Evolutionary conservation across 2,797 vertebrate species (phyloP), one percentile per base, ranked within the genome.

Genomic region (Hypotaenidia okinawae): DNA sequence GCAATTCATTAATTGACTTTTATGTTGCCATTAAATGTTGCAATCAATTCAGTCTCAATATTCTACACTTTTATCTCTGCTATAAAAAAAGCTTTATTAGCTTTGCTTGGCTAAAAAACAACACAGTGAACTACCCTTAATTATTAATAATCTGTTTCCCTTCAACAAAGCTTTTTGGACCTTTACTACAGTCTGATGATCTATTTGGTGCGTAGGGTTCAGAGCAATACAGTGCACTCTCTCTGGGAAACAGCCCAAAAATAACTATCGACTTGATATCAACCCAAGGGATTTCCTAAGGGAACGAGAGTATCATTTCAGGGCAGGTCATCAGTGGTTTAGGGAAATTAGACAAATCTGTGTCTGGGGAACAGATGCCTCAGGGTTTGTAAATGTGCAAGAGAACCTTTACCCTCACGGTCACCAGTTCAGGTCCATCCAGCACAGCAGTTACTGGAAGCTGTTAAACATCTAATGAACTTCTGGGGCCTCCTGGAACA

Each of bases 211-310:
- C 33, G 86, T 41, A 92, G 51, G 75, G 93, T 93, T 96, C 74
- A 78, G 67, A 96, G 90, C 89, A 96, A 93, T 90, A 82, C 78
- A 85, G 66, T 75, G 84, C 75, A 80, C 92, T 93, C 37, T 94
- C 85, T 80, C 92, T 95, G 91, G 96, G 93, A 95, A 96, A 86
- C 91, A 80, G 41, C 93, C 97, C 95, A 93, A 95, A 95, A 97
- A 97, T 87, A 96, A 95, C 91, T 92, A 87, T 95, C 90, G 89
- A 66, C 84, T 96, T 95, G 91, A 89, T 96, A 93, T 63, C 90
- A 85, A 69, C 94, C 90, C 94, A 95, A 94, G 68, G 76, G 95
- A 93, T 80, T 94, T 96, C 95, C 96, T 97, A 85, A 84, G 95
- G 92, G 94, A 96, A 89, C 84, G 59, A 54, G 73, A 93, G 62